phyloP scores from a whole-genome alignment of 2,888 invertebrate genomes.

The Ophonus ardosiacus region DNA sequence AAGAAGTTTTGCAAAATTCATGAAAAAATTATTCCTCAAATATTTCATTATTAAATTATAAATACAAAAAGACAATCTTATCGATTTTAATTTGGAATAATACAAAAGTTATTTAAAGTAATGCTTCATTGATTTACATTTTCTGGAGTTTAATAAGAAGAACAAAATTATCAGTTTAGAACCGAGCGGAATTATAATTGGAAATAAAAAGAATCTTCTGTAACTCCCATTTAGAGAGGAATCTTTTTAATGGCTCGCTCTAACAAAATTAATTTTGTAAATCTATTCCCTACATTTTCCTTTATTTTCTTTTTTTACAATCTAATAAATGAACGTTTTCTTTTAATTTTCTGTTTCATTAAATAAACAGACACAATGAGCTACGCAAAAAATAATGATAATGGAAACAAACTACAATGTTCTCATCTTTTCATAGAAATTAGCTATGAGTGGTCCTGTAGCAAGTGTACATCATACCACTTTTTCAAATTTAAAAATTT shows the following conservation, averaged over 20 bases:
- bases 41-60: slow-evolving; percentile 16
- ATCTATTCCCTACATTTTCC: slow-evolving; percentile 6
- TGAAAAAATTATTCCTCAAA: slow-evolving; percentile 21
- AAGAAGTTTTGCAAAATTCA: slow-evolving; percentile 49
- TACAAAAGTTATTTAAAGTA: neutral
- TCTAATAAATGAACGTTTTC: neutral
- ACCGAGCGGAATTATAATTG: slow-evolving; percentile 27
- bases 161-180: slow-evolving; percentile 13
- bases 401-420: too few relatives aligned
- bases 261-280: slow-evolving; percentile 51
- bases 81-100: neutral
- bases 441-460: too few relatives aligned
- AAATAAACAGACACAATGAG: too few relatives aligned
- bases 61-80: neutral
- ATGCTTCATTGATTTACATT: neutral
- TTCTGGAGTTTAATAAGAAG: slow-evolving; percentile 1
- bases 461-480: too few relatives aligned
- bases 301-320: neutral
- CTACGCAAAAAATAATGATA: too few relatives aligned
- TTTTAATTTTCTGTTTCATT: neutral
- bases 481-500: too few relatives aligned
- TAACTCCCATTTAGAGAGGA: slow-evolving; percentile 20
- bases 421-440: too few relatives aligned
- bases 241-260: slow-evolving; percentile 45
- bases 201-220: slow-evolving; percentile 28